Evolutionary conservation across 2,113 vertebrate species (phyloP).

Genomic region (Phaethon lepturus): DNA sequence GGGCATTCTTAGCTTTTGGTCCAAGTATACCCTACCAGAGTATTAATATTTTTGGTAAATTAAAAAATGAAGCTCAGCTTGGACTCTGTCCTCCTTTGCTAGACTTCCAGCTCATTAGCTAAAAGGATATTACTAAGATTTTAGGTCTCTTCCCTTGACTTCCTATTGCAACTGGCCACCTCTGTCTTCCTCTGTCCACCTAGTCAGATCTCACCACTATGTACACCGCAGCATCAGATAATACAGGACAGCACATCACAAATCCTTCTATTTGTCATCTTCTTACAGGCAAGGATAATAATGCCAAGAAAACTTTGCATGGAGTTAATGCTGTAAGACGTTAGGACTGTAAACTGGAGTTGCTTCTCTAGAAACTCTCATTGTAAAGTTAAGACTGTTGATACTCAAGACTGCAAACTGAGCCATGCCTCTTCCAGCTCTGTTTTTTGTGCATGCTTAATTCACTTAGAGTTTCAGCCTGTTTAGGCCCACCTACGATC

Average conservation of each 20-base stretch:
- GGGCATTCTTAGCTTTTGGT: background rate
- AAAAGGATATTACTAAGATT: background rate
- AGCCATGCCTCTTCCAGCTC: background rate
- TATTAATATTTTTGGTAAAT: background rate
- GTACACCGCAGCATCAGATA: background rate
- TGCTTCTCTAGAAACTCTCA: background rate
- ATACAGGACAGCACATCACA: background rate
- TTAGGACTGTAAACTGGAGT: background rate
- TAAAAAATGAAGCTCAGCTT: background rate
- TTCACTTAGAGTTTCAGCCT: background rate
- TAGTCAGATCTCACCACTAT: background rate
- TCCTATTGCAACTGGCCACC: background rate
- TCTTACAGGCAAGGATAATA: background rate
- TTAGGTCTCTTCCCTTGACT: background rate
- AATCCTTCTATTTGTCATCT: background rate
- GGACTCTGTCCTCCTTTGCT: background rate
- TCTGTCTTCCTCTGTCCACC: background rate
- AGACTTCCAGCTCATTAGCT: background rate
- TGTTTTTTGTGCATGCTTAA: accelerated
- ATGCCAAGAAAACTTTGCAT: background rate
- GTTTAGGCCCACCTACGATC: background rate
- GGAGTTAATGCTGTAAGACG: background rate
- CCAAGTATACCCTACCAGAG: background rate
- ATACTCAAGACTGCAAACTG: background rate
- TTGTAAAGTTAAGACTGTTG: background rate